These are phyloP conservation scores for Glaucidium brasilianum DNA, from an alignment of 2,113 vertebrate species.

Conservation along the genomic window DNA sequence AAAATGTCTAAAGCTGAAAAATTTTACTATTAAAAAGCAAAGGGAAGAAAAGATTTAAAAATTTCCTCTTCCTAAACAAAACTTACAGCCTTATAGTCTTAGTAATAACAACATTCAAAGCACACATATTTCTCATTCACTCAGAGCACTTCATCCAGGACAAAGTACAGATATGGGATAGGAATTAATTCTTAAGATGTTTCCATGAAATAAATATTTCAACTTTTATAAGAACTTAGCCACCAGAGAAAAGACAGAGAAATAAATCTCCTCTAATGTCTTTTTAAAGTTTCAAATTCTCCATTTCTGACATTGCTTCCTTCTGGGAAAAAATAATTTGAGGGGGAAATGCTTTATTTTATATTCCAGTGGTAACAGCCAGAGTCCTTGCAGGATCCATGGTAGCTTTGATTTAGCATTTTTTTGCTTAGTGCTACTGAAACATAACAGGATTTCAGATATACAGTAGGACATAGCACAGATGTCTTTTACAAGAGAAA, in stretches of 20 bases:
- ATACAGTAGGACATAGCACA: neutral
- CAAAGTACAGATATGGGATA: neutral
- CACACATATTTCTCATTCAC: neutral
- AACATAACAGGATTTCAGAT: neutral
- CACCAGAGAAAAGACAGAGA: neutral
- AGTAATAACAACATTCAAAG: neutral
- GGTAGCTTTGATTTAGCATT: neutral
- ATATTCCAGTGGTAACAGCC: neutral
- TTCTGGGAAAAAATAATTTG: neutral
- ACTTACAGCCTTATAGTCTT: neutral
- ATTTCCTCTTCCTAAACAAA: neutral
- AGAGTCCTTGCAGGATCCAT: neutral
- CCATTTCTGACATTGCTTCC: neutral
- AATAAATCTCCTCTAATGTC: neutral
- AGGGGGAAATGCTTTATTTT: neutral
- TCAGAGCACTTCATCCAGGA: neutral
- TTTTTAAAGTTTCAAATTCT: neutral
- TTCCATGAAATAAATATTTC: neutral
- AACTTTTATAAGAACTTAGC: neutral
- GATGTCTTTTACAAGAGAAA: neutral
- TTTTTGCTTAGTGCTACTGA: neutral
- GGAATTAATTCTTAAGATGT: neutral
- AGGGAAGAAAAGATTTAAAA: accelerated
- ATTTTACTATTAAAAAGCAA: neutral
- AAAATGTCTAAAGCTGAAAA: neutral